These are phyloP conservation scores for Dryocosmus kuriphilus DNA, from an alignment of 2,888 invertebrate genomes.

Conservation along the genomic window DNA sequence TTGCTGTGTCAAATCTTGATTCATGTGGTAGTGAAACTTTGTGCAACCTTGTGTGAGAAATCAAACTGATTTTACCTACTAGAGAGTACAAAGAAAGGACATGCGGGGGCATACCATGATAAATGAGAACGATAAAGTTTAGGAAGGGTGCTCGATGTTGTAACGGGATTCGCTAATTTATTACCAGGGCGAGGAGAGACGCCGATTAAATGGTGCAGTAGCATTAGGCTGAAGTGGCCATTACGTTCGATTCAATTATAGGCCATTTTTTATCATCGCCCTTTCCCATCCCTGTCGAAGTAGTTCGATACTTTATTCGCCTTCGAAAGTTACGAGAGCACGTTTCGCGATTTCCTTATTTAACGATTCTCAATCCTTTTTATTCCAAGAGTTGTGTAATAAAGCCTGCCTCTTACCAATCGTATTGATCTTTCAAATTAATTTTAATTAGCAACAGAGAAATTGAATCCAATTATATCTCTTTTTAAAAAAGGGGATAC, in stretches of 20 bases:
- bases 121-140: conserved; percentile 23
- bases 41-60: neutral
- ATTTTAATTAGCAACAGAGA: conserved; percentile 6
- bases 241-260: conserved; percentile 52
- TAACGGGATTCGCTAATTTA: conserved; percentile 47
- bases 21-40: neutral
- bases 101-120: conserved; percentile 17
- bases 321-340: conserved; percentile 25
- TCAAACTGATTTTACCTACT: neutral
- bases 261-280: conserved; percentile 47
- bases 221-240: conserved; percentile 49
- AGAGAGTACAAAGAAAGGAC: neutral
- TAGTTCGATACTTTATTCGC: conserved; percentile 29
- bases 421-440: conserved; percentile 14
- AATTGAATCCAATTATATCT: neutral
- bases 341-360: conserved; percentile 24
- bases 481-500: neutral
- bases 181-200: conserved; percentile 34
- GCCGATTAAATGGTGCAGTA: conserved; percentile 48
- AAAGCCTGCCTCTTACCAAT: neutral
- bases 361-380: conserved; percentile 21
- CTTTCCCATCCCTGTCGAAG: conserved; percentile 7
- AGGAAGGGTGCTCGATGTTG: conserved; percentile 21
- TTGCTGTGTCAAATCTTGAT: too few relatives aligned
- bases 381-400: conserved; percentile 9